Conservation (phyloP, 1,140 invertebrate genomes). For the Ostrea denselamellosa region DNA sequence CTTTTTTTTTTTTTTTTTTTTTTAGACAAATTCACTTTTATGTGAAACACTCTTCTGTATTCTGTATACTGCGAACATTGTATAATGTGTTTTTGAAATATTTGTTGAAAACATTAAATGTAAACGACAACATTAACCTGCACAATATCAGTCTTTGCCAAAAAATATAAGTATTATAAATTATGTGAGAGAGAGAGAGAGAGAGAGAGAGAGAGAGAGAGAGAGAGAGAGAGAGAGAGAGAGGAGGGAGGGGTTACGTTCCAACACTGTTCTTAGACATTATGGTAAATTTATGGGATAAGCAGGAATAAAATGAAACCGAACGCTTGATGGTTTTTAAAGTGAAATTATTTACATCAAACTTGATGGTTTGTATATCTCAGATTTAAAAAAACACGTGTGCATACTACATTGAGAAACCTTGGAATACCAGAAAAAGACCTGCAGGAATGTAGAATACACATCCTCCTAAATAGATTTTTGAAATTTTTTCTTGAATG, state of each 20-base stretch:
- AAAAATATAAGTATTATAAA: neutral
- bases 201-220: neutral
- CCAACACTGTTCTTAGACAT: too few relatives aligned
- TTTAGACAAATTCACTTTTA: too few relatives aligned
- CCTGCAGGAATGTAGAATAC: neutral
- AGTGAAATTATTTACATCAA: neutral
- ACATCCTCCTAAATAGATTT: too few relatives aligned
- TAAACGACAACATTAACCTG: too few relatives aligned
- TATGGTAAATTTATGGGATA: neutral
- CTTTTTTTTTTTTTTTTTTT: too few relatives aligned
- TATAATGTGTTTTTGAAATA: neutral
- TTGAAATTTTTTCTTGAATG: too few relatives aligned
- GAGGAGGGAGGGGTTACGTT: neutral
- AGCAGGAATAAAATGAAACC: neutral
- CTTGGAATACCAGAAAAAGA: constrained; percentile 2
- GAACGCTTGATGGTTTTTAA: neutral
- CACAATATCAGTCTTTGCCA: too few relatives aligned
- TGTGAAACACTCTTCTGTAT: too few relatives aligned
- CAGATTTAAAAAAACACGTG: too few relatives aligned
- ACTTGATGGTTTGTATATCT: neutral
- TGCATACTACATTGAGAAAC: neutral
- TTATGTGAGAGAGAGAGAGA: neutral
- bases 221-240: neutral
- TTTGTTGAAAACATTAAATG: too few relatives aligned
- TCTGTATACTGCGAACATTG: neutral